phyloP scores from a whole-genome alignment of 2,888 invertebrate genomes.

The Phyllotreta striolata region DNA sequence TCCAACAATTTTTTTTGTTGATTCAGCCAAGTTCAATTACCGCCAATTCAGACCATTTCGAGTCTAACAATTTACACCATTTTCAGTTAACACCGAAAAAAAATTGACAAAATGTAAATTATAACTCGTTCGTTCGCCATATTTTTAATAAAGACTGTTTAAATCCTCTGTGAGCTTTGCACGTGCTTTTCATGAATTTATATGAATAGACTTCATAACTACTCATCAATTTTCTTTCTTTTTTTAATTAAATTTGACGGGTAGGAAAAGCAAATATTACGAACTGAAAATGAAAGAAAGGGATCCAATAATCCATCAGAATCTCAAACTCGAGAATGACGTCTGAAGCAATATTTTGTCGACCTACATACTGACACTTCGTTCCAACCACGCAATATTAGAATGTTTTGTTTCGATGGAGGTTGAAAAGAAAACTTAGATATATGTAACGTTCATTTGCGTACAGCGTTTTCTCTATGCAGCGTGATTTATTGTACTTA shows the following conservation, averaged over 20 bases:
- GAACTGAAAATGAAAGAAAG: constrained; percentile 4
- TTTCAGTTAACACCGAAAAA: no score
- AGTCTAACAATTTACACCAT: no score
- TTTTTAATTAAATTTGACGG: constrained; percentile 11
- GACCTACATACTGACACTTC: constrained; percentile 35
- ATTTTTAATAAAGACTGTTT: no score
- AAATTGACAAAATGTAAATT: no score
- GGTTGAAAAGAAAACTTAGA: not conserved
- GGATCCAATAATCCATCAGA: constrained; percentile 18
- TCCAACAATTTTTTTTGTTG: no score
- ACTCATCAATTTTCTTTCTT: not conserved
- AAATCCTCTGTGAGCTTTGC: no score
- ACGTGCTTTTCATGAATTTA: no score
- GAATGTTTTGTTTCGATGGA: constrained; percentile 24
- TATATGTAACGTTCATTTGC: not conserved
- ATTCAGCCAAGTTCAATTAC: no score
- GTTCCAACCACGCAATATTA: constrained; percentile 31
- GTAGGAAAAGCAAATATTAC: constrained; percentile 2
- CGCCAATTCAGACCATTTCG: no score
- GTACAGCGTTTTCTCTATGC: no score
- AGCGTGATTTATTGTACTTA: no score
- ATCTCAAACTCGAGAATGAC: not conserved
- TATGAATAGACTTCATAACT: not conserved
- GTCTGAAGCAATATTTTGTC: constrained; percentile 23
- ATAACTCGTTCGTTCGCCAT: no score